Evolutionary conservation across 1,140 invertebrate species (phyloP).

Genomic region (Matsumurasca onukii): DNA sequence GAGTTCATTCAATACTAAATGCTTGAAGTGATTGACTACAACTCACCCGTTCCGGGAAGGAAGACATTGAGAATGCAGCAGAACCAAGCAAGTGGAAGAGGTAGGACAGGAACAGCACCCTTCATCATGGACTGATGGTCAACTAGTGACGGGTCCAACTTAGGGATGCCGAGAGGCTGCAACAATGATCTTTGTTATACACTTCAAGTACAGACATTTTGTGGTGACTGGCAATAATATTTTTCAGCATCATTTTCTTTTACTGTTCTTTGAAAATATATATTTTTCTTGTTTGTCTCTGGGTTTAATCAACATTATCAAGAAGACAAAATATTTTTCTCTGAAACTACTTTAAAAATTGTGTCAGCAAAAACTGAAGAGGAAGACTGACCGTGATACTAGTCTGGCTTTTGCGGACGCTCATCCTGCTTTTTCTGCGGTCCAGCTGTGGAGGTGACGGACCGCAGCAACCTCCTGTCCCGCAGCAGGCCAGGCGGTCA

Average conservation of each 20-base stretch:
- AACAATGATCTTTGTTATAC: no score
- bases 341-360: no score
- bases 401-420: constrained; percentile 11
- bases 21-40: constrained; percentile 23
- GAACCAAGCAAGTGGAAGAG: constrained; percentile 77
- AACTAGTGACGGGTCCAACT: constrained; percentile 71
- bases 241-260: no score
- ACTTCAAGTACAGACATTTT: no score
- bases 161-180: constrained; percentile 82
- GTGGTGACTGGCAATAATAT: no score
- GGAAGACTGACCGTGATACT: not conserved
- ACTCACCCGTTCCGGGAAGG: constrained; percentile 79
- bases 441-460: not conserved
- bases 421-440: constrained; percentile 10
- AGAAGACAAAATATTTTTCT: no score
- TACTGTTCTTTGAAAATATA: no score
- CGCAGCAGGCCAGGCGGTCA: constrained; percentile 20
- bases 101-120: constrained; percentile 86
- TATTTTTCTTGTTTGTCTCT: no score
- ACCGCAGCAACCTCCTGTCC: constrained; percentile 22
- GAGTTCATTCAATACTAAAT: constrained; percentile 14
- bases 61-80: constrained; percentile 85
- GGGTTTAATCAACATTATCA: no score
- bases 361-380: no score
- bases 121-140: constrained; percentile 82